Evolutionary conservation across 1,140 invertebrate genomes (phyloP).

Genomic region (Dinothrombium tinctorium): DNA sequence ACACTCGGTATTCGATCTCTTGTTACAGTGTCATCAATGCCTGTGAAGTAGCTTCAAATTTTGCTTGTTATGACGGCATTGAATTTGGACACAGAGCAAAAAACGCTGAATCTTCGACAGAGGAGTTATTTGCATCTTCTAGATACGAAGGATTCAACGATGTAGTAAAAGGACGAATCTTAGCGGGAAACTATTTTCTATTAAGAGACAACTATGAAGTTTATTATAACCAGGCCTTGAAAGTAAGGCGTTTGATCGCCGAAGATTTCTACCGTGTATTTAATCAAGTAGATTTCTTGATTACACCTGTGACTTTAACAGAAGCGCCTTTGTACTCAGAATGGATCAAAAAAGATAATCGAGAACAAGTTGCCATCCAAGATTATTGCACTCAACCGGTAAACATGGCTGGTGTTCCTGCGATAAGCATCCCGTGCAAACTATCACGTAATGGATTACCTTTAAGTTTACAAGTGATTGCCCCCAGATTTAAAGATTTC

Average conservation of each 20-base stretch:
- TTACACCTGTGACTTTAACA: constrained; percentile 73
- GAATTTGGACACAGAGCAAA: constrained; percentile 40
- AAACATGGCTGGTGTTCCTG: constrained; percentile 84
- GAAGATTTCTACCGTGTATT: constrained; percentile 59
- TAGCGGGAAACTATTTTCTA: constrained; percentile 90
- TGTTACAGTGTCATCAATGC: constrained; percentile 82
- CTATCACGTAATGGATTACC: constrained; percentile 50
- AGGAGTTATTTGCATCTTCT: constrained; percentile 54
- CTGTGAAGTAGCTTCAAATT: constrained; percentile 91
- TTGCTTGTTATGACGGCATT: constrained; percentile 87
- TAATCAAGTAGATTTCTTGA: constrained; percentile 45
- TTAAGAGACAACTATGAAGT: constrained; percentile 67
- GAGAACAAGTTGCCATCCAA: constrained; percentile 60
- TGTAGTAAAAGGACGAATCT: constrained; percentile 73
- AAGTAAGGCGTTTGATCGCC: constrained; percentile 58
- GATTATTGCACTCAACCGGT: constrained; percentile 86
- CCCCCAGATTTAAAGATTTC: constrained; percentile 47
- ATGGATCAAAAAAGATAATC: constrained; percentile 49
- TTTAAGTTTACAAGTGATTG: constrained; percentile 77
- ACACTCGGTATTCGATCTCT: constrained; percentile 64
- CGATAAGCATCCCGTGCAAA: constrained; percentile 59
- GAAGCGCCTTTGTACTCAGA: constrained; percentile 56
- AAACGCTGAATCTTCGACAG: constrained; percentile 16
- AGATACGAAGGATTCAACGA: constrained; percentile 58
- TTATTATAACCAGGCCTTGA: constrained; percentile 74